Evolutionary conservation across 2,888 invertebrate species (phyloP), one percentile per base, ranked within the genome.

Genomic region (Sarcophaga variegata): DNA sequence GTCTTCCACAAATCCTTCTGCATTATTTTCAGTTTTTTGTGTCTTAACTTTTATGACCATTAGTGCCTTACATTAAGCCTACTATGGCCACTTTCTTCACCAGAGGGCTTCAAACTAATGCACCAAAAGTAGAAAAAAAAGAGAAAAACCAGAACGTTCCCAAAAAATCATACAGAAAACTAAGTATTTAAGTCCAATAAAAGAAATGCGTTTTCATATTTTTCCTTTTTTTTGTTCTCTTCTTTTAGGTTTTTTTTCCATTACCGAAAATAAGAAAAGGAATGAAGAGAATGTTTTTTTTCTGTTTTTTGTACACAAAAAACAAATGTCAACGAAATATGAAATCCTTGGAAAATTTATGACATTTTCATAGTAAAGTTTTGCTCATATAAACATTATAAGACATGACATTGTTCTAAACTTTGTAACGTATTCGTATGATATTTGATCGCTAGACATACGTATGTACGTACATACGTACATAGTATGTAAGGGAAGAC

Each of bases 321-420:
- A 76, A 88, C 81, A 83, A 88, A 88, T 87, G 88, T 88, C 88
- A 88, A 82, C 85, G 83, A 87, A 87, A 87, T 87, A 85, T 87
- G 82, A 88, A 87, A 88, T 89, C 85, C 89, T 87, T 83, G 77
- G 76, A 81, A 88, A 88, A 89, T 89, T 89, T 89, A 89, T 88
- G 86, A 88, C 85, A 88, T 83, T 87, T 87, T 81, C 54, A 84
- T 71, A 63, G 69, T 20, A 75, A 47, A 20, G 37, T 76, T 77
- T 25, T 70, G 12, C 2, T 37, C 54, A 63, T 81, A 66, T 25
- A 77, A 64, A 78, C 64, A 71, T 78, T 66, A 60, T 54, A 71
- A 84, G 74, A 82, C 72, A 70, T 75, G 84, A 72, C 84, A 87
- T 84, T 81, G 69, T 81, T 84, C 49, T 76, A 79, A 84, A 87